Conservation (phyloP, 1,140 invertebrate species). For the Galendromus occidentalis region DNA sequence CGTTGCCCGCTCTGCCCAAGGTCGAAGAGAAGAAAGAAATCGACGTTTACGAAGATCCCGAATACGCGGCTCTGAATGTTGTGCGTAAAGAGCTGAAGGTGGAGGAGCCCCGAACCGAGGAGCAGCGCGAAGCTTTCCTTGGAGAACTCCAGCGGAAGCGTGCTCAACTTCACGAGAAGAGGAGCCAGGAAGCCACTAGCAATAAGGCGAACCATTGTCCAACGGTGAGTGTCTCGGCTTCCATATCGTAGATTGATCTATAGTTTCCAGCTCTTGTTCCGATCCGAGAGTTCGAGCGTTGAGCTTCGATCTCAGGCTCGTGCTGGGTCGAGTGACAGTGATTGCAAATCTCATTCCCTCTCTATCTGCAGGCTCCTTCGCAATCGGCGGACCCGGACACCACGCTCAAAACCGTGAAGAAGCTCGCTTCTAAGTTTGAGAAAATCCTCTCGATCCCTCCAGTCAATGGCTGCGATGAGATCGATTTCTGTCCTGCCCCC, state of each 20-base stretch:
- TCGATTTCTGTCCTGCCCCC: conserved; percentile 13
- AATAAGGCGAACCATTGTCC: not conserved
- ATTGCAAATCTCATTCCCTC: no score
- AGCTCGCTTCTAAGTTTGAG: conserved; percentile 63
- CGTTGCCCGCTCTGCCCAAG: not conserved
- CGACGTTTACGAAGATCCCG: not conserved
- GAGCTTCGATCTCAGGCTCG: no score
- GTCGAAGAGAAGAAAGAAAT: not conserved
- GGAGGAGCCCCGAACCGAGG: not conserved
- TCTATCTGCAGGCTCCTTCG: not conserved
- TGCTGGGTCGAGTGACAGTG: no score
- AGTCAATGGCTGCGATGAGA: conserved; percentile 17
- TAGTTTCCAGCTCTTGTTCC: no score
- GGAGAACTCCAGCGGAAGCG: conserved; percentile 6
- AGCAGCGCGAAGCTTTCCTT: not conserved
- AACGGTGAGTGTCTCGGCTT: not conserved
- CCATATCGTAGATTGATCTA: no score
- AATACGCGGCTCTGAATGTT: not conserved
- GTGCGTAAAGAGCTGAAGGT: not conserved
- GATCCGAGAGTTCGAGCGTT: no score
- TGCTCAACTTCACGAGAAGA: not conserved
- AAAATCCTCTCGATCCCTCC: conserved; percentile 27
- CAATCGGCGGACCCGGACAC: not conserved
- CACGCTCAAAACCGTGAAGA: conserved; percentile 37
- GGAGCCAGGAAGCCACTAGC: not conserved